A percentile compares a stretch with the other conserved stretches of the same genome.
phyloP scores from a whole-genome alignment of 1,140 invertebrate genomes.

The Philotrypesis tridentata region DNA sequence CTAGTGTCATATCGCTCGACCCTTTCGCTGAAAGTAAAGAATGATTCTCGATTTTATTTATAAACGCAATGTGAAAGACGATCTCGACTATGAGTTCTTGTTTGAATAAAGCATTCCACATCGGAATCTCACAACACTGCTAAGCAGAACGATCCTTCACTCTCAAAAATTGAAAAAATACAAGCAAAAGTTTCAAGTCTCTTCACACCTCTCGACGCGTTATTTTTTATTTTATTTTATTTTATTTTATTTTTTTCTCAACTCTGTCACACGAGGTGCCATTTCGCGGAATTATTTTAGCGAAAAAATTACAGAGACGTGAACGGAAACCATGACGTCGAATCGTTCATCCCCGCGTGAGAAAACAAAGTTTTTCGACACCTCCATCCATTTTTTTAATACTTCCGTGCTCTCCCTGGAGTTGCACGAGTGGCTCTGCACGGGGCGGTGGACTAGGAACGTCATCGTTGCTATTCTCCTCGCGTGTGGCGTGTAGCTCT shows the following conservation, averaged over 20 bases:
- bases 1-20: background rate
- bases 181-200: background rate
- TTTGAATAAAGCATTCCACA: too few species aligned
- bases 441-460: background rate
- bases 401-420: background rate
- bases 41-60: background rate
- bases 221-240: too few species aligned
- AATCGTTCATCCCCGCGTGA: background rate
- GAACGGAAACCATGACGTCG: background rate
- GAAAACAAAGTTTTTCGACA: background rate
- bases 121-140: background rate
- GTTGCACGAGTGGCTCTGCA: background rate
- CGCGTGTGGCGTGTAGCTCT: background rate
- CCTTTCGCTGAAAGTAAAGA: background rate
- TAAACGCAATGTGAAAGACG: background rate
- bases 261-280: too few species aligned
- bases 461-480: background rate
- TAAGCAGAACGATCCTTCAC: background rate
- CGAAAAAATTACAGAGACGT: background rate
- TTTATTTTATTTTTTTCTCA: background rate
- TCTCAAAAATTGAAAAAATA: conserved; percentile 8
- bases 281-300: background rate
- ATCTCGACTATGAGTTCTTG: too few species aligned
- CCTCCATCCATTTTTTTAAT: background rate
- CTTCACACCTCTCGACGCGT: background rate